A percentile compares a stretch with the other conserved stretches of the same genome.
These are phyloP conservation scores for Antheraea assamensis DNA, from an alignment of 2,888 invertebrate species.

Conservation along the genomic window DNA sequence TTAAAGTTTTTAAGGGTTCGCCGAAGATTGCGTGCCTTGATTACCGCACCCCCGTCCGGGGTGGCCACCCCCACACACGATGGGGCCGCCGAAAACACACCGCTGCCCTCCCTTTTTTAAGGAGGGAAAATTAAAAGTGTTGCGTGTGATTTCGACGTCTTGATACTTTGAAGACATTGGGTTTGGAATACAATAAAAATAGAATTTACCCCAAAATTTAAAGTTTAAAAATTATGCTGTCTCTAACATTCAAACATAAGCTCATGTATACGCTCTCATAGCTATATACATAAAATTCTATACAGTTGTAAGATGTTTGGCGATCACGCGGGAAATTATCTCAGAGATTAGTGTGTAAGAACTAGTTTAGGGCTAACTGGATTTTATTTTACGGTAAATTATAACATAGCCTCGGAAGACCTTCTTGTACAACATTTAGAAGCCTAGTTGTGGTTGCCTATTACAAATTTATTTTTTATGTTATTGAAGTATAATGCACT, in stretches of 20 bases:
- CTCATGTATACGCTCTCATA: background rate
- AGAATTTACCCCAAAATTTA: too few relatives aligned
- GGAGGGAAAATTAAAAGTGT: conserved; percentile 82
- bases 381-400: background rate
- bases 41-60: conserved; percentile 70
- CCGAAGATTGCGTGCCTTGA: conserved; percentile 86
- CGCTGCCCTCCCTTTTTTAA: conserved; percentile 80
- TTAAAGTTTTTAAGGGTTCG: conserved; percentile 84
- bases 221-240: background rate
- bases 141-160: conserved; percentile 45
- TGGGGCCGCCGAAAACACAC: conserved; percentile 56
- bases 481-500: too few relatives aligned
- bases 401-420: too few relatives aligned
- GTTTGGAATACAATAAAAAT: too few relatives aligned
- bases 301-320: background rate
- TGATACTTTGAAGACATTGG: conserved; percentile 67
- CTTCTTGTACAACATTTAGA: too few relatives aligned
- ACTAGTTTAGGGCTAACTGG: background rate
- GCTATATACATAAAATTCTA: too few relatives aligned
- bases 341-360: background rate
- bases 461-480: too few relatives aligned
- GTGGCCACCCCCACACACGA: conserved; percentile 56
- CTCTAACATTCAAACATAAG: background rate
- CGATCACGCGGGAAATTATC: background rate
- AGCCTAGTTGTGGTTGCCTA: too few relatives aligned